Base-by-base conservation (phyloP, 2,888 invertebrate species). In the Pristionchus entomophagus region DNA sequence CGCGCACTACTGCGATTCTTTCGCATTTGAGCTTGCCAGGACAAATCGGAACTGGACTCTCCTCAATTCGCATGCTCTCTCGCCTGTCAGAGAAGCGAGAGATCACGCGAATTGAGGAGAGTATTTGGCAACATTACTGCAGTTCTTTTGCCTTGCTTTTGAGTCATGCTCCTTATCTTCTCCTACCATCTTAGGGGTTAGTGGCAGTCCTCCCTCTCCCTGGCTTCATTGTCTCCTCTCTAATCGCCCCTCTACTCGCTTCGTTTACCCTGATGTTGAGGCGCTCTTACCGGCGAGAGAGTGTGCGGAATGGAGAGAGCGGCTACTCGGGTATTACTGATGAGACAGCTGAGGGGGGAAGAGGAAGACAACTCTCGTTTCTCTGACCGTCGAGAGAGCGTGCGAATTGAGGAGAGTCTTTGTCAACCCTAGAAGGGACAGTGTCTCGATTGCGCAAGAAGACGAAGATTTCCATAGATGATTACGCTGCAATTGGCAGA, bases 361-460 rank as follows among this genome's bases (percentile, higher is more conserved):
- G 49, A 0, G 78, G 26, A 29, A 73, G 73, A 73, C 8, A 73
- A 29, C n/a, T n/a, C n/a, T n/a, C n/a, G n/a, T n/a, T n/a, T n/a
- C n/a, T n/a, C n/a, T n/a, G n/a, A n/a, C n/a, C n/a, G n/a, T n/a
- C 19, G 53, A 56, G 35, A 53, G 53, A 56, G 81, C 3, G 29
- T n/a, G 29, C 10, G 53, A 10, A 26, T 35, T 35, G 56, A n/a
- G 32, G 53, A 53, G 80, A 51, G 29, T 1, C n/a, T n/a, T n/a
- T n/a, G n/a, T n/a, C n/a, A n/a, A n/a, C n/a, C n/a, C n/a, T n/a
- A n/a, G 22, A 41, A 35, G 51, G 29, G 80, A 77, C 35, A 82
- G 82, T 59, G 62, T n/a, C 73, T 26, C 49, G 51, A 51, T 80
- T 80, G 51, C 78, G 49, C 51, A 51, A 80, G n/a, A n/a, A n/a